phyloP scores from a whole-genome alignment of 2,888 invertebrate species.

The Drosophila anomelani region DNA sequence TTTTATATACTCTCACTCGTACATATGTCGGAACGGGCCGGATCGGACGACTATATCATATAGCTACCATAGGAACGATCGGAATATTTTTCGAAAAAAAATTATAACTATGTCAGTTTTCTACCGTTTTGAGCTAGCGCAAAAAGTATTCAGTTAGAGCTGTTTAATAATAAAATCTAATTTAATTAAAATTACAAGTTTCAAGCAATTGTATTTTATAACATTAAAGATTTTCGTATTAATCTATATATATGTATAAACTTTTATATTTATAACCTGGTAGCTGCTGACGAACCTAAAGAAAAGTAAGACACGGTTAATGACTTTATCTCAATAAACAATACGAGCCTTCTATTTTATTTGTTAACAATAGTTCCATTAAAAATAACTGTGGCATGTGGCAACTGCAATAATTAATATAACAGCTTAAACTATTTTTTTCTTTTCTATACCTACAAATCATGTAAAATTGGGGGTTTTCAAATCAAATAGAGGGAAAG shows the following conservation, averaged over 20 bases:
- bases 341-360: not conserved
- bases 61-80: too few species aligned
- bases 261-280: constrained; percentile 34
- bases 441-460: constrained; percentile 28
- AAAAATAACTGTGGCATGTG: not conserved
- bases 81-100: too few species aligned
- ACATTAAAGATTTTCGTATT: not conserved
- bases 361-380: not conserved
- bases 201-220: not conserved
- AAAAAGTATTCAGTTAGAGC: too few species aligned
- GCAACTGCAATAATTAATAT: constrained; percentile 10
- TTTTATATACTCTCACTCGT: too few species aligned
- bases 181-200: too few species aligned
- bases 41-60: too few species aligned
- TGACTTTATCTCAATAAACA: not conserved
- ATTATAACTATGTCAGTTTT: too few species aligned
- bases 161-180: too few species aligned
- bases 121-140: too few species aligned
- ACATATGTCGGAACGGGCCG: too few species aligned
- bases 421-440: constrained; percentile 17
- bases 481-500: constrained; percentile 56
- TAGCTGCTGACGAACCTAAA: constrained; percentile 97
- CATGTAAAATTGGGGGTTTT: constrained; percentile 17
- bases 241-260: not conserved
- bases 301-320: constrained; percentile 91